A percentile compares a stretch with the other conserved stretches of the same genome.
These are phyloP conservation scores for Synergus laeviventris DNA, from an alignment of 2,888 invertebrate species.

Conservation along the genomic window DNA sequence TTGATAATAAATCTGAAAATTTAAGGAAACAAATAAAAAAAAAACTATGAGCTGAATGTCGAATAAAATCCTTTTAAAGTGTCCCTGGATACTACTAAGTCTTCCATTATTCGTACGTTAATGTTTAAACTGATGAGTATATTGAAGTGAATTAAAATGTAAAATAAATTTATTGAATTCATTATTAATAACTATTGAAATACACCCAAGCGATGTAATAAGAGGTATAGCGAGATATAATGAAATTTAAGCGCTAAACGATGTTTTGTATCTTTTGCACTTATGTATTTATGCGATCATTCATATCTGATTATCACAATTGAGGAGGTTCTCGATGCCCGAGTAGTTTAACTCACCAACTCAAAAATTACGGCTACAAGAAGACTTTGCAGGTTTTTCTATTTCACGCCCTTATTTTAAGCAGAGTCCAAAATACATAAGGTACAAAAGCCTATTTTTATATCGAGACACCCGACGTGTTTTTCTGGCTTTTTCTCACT, in stretches of 20 bases:
- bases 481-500: slow-evolving; percentile 21
- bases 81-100: slow-evolving; percentile 67
- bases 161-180: slow-evolving; percentile 61
- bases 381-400: slow-evolving; percentile 19
- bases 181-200: slow-evolving; percentile 58
- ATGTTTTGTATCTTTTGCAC: slow-evolving; percentile 58
- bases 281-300: slow-evolving; percentile 54
- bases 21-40: slow-evolving; percentile 48
- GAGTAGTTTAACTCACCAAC: slow-evolving; percentile 54
- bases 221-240: slow-evolving; percentile 41
- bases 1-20: slow-evolving; percentile 55
- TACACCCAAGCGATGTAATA: slow-evolving; percentile 49
- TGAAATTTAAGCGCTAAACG: slow-evolving; percentile 50
- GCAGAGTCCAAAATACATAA: slow-evolving; percentile 55
- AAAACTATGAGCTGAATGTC: slow-evolving; percentile 48
- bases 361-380: slow-evolving; percentile 4
- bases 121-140: slow-evolving; percentile 67
- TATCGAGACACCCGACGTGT: slow-evolving; percentile 50
- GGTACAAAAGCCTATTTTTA: slow-evolving; percentile 58
- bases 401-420: slow-evolving; percentile 31
- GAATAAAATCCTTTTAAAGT: slow-evolving; percentile 60
- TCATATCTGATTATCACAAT: slow-evolving; percentile 54
- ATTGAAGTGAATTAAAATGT: slow-evolving; percentile 60
- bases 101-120: slow-evolving; percentile 73
- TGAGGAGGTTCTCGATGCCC: slow-evolving; percentile 52